Conservation (phyloP, 2,888 invertebrate genomes). For the Catocala sponsa region DNA sequence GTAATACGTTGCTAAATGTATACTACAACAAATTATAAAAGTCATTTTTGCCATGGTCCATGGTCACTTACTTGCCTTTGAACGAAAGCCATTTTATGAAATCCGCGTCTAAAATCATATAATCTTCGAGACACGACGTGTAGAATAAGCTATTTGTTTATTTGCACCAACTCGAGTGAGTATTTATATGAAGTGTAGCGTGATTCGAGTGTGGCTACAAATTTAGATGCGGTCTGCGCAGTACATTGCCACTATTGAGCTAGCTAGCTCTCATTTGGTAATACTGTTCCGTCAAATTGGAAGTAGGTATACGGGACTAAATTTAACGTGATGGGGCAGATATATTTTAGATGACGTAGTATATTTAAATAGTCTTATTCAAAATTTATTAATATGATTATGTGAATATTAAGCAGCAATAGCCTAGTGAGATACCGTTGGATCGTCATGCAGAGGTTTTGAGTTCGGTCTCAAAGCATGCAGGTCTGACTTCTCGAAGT, state of each 20-base stretch:
- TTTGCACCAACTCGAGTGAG: neutral
- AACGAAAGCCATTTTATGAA: neutral
- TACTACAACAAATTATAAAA: no score
- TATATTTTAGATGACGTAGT: no score
- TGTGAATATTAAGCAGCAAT: no score
- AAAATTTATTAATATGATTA: no score
- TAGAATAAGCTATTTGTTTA: neutral
- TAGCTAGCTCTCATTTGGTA: conserved; percentile 11
- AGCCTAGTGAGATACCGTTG: no score
- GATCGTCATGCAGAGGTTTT: no score
- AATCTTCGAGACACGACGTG: neutral
- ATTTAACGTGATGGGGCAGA: neutral
- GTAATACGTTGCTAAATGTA: no score
- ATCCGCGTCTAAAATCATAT: neutral
- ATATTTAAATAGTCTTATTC: no score
- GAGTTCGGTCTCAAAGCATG: no score
- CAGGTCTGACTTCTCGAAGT: no score
- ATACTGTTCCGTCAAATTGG: conserved; percentile 16
- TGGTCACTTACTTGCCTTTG: no score
- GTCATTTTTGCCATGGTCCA: no score
- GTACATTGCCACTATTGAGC: conserved; percentile 3
- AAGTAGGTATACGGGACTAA: neutral
- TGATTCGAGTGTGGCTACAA: neutral
- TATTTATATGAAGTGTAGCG: neutral
- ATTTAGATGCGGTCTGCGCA: neutral